Evolutionary conservation across 2,797 vertebrate species (phyloP).

Genomic region (Tachyglossus aculeatus): DNA sequence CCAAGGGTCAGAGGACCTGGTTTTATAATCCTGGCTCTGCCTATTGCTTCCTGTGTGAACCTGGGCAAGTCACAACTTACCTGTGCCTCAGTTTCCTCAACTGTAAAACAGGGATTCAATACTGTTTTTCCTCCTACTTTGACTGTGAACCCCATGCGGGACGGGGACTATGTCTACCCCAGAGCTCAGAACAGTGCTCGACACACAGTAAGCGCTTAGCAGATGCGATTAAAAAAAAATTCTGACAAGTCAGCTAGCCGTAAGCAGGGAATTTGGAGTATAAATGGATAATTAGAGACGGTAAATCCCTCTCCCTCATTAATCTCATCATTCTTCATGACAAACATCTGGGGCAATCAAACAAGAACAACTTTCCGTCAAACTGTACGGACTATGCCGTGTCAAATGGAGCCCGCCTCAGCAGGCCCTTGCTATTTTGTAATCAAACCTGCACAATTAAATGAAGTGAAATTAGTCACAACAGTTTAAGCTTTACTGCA

Average conservation of each 20-base stretch:
- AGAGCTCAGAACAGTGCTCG: too few relatives aligned
- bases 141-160: too few relatives aligned
- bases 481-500: slow-evolving; percentile 16
- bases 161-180: too few relatives aligned
- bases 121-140: too few relatives aligned
- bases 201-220: too few relatives aligned
- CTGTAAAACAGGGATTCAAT: too few relatives aligned
- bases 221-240: neutral
- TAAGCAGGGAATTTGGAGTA: slow-evolving; percentile 28
- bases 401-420: slow-evolving; percentile 28
- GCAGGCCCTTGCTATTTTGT: slow-evolving; percentile 38
- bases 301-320: slow-evolving; percentile 24
- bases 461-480: slow-evolving; percentile 30
- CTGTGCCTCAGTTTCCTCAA: too few relatives aligned
- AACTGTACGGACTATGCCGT: neutral
- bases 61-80: too few relatives aligned
- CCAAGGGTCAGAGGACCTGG: neutral
- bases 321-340: slow-evolving; percentile 5
- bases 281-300: slow-evolving; percentile 33
- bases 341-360: slow-evolving; percentile 19
- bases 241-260: neutral
- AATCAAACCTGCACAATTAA: slow-evolving; percentile 41
- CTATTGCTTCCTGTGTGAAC: neutral
- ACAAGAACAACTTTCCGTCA: neutral
- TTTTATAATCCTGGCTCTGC: neutral